These are phyloP conservation scores for Cossypha polioptera DNA, from an alignment of 2,797 vertebrate genomes.

Conservation along the genomic window DNA sequence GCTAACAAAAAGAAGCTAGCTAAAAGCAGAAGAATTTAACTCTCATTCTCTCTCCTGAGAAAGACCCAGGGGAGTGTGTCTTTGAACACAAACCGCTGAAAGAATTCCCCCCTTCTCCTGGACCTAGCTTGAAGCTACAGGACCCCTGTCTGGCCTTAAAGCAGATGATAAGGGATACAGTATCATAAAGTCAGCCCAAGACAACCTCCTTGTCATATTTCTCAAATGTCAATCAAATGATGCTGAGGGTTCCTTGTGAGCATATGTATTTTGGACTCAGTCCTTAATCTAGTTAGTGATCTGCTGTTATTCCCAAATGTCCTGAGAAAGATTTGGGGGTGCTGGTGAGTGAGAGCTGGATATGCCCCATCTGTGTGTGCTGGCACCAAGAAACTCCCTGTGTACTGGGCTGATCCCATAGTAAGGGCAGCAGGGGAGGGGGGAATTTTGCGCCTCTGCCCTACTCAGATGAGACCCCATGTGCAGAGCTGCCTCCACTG, in stretches of 20 bases:
- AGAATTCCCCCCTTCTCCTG: background rate
- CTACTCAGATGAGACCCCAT: background rate
- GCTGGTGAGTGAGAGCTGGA: background rate
- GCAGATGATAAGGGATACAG: too few relatives aligned
- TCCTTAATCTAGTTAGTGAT: background rate
- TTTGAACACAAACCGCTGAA: background rate
- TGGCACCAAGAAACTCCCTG: background rate
- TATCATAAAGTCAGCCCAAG: background rate
- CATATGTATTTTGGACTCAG: background rate
- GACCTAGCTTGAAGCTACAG: background rate
- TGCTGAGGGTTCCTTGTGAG: background rate
- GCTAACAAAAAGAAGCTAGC: background rate
- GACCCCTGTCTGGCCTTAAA: background rate
- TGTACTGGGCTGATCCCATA: background rate
- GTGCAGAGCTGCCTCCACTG: background rate
- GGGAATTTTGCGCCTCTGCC: background rate
- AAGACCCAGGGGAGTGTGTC: background rate
- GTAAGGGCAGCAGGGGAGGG: background rate
- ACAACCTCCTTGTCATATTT: background rate
- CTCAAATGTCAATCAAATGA: background rate
- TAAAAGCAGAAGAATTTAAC: background rate
- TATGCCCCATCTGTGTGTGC: rapidly evolving
- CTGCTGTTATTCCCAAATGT: background rate
- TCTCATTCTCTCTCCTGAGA: background rate
- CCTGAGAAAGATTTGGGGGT: background rate